Conservation (phyloP, 2,113 vertebrate genomes). For the Xyliphius kryptos region DNA sequence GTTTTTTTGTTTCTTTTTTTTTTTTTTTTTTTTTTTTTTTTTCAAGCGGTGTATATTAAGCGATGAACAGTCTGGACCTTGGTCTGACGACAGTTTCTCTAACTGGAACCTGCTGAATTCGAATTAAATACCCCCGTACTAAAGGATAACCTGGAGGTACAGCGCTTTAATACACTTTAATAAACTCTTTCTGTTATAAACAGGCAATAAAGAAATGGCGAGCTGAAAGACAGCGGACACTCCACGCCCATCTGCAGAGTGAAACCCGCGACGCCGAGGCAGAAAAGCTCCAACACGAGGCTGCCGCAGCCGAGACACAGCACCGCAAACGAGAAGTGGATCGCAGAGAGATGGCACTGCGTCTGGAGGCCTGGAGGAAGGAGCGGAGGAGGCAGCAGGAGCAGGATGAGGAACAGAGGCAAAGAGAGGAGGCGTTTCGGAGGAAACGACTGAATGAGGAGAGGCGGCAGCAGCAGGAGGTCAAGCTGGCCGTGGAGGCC, state of each 20-base stretch:
- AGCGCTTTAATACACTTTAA: too few relatives aligned
- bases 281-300: conserved; percentile 40
- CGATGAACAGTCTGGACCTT: too few relatives aligned
- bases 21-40: too few relatives aligned
- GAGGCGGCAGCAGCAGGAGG: conserved; percentile 56
- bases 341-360: conserved; percentile 57
- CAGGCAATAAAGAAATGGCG: conserved; percentile 86
- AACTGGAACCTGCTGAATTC: too few relatives aligned
- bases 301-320: conserved; percentile 49
- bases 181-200: not conserved
- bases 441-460: conserved; percentile 65
- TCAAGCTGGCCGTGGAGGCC: conserved; percentile 66
- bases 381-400: conserved; percentile 61
- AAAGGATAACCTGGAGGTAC: too few relatives aligned
- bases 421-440: conserved; percentile 61
- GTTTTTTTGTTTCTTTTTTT: too few relatives aligned
- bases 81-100: too few relatives aligned
- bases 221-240: conserved; percentile 64
- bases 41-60: too few relatives aligned
- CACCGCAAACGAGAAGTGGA: conserved; percentile 64
- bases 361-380: conserved; percentile 71
- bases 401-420: conserved; percentile 57
- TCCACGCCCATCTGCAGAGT: conserved; percentile 55
- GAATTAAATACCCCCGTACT: too few relatives aligned
- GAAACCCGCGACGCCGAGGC: conserved; percentile 59